phyloP scores from a whole-genome alignment of 2,797 vertebrate species.

The Selene dorsalis region DNA sequence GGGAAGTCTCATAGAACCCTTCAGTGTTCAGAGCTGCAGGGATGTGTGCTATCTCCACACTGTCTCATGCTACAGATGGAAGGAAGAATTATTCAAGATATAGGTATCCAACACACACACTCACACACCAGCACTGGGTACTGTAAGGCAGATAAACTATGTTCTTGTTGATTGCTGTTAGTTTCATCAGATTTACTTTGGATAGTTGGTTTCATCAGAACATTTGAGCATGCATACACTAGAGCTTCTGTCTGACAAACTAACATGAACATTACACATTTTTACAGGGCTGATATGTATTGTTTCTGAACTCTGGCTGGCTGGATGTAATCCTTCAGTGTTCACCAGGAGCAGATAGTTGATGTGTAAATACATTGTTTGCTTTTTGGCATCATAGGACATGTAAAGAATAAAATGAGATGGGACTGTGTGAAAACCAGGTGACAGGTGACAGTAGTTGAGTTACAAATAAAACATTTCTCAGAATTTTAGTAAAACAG shows the following conservation, averaged over 20 bases:
- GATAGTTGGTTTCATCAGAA: constrained; percentile 60
- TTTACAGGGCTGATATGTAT: not conserved
- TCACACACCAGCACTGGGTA: not conserved
- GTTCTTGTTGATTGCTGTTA: constrained; percentile 66
- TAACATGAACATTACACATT: not conserved
- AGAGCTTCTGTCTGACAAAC: constrained; percentile 4
- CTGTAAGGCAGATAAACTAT: constrained; percentile 20
- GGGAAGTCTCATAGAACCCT: constrained; percentile 1
- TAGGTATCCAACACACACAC: not conserved
- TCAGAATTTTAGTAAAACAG: not conserved
- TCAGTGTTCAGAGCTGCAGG: not conserved
- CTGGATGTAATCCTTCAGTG: not conserved
- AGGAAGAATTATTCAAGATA: constrained; percentile 23
- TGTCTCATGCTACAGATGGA: constrained; percentile 19
- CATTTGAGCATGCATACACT: not conserved
- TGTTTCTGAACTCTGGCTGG: not conserved
- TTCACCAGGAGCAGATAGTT: not conserved
- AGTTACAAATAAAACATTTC: too few species aligned
- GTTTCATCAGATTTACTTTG: constrained; percentile 72
- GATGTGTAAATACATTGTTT: not conserved
- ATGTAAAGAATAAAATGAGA: not conserved
- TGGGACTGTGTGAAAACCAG: not conserved
- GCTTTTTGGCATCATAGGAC: not conserved
- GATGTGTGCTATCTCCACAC: constrained; percentile 1
- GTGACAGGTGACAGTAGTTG: too few species aligned